Evolutionary conservation across 30 jellyfish, hydroid and myxozoan genomes (phyloP).

Genomic region (Aurelia sp.): DNA sequence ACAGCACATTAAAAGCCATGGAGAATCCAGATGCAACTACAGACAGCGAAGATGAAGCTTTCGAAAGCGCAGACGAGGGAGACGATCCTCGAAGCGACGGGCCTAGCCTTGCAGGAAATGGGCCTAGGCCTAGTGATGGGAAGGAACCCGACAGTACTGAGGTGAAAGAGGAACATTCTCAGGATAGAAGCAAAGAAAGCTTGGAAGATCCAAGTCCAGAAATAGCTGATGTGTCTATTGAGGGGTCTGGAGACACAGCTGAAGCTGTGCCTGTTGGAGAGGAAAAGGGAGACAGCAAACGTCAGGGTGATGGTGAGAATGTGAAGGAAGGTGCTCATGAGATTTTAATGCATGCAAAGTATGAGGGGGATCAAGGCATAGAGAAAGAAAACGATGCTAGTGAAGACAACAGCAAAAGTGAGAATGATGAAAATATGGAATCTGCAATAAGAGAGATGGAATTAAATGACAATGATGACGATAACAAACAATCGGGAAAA

Average conservation of each 20-base stretch:
- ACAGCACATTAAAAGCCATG: neutral
- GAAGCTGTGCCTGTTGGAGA: too few species aligned
- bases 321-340: neutral
- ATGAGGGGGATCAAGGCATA: too few species aligned
- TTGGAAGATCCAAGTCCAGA: too few species aligned
- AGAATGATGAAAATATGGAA: too few species aligned
- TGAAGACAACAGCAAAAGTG: too few species aligned
- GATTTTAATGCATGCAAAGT: too few species aligned
- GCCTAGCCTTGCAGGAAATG: constrained; percentile 24
- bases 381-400: too few species aligned
- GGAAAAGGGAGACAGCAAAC: too few species aligned
- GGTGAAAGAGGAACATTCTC: too few species aligned
- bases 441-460: neutral
- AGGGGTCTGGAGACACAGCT: too few species aligned
- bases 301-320: neutral
- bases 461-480: neutral
- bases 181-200: too few species aligned
- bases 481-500: neutral
- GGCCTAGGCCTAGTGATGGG: neutral
- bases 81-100: constrained; percentile 31
- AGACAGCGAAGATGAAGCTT: constrained; percentile 89
- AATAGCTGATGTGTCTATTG: too few species aligned
- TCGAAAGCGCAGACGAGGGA: constrained; percentile 96
- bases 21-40: constrained; percentile 26
- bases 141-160: neutral